Evolutionary conservation across 2,113 vertebrate species (phyloP).

Genomic region (Pseudopipra pipra): DNA sequence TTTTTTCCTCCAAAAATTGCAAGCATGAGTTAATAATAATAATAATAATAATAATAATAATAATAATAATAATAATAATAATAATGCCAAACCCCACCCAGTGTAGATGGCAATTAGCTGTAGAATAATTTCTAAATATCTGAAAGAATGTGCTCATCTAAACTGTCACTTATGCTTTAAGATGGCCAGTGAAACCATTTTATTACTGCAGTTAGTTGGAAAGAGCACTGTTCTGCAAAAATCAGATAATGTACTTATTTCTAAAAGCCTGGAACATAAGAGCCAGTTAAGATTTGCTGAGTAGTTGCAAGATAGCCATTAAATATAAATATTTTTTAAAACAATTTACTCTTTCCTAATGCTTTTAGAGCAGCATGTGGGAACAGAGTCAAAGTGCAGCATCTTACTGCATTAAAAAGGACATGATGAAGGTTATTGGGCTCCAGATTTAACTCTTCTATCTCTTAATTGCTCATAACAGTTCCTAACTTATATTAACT

Average conservation of each 20-base stretch:
- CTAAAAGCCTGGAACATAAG: constrained; percentile 56
- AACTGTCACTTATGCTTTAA: neutral
- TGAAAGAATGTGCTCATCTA: neutral
- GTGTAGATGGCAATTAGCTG: neutral
- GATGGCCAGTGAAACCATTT: constrained; percentile 12
- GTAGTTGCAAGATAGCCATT: constrained; percentile 50
- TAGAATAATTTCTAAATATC: neutral
- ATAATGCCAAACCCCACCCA: neutral
- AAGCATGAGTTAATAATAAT: neutral
- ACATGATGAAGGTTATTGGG: constrained; percentile 11
- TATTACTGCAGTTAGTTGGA: constrained; percentile 18
- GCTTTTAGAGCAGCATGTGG: constrained; percentile 48
- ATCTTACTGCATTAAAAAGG: constrained; percentile 32
- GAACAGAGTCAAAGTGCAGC: constrained; percentile 24
- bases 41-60: neutral
- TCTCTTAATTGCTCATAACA: neutral
- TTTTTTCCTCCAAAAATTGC: neutral
- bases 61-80: neutral
- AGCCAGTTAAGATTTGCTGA: constrained; percentile 56
- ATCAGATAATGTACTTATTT: constrained; percentile 54
- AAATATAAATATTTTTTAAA: constrained; percentile 69
- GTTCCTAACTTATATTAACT: neutral
- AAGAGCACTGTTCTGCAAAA: constrained; percentile 27
- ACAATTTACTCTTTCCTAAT: constrained; percentile 58
- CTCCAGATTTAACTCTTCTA: constrained; percentile 20